Conservation (phyloP, 2,888 invertebrate genomes). For the Zonitis immaculata region DNA sequence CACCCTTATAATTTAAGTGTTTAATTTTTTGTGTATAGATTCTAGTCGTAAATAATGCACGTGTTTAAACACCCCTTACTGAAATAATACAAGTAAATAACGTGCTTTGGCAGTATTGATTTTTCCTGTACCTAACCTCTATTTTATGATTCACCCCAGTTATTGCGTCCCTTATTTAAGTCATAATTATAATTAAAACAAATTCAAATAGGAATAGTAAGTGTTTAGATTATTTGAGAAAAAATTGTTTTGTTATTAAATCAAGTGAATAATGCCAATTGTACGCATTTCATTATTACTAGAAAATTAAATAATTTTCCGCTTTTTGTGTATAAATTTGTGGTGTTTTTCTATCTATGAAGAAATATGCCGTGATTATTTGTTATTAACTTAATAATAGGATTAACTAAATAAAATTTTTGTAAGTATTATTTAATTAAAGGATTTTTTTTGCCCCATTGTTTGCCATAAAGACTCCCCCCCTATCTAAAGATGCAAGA, state of each 20-base stretch:
- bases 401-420: neutral
- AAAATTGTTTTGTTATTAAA: neutral
- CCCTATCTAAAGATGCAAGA: no score
- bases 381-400: neutral
- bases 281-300: neutral
- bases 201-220: no score
- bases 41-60: slow-evolving; percentile 5
- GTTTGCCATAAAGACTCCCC: no score
- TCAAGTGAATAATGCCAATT: neutral
- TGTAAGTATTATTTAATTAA: no score
- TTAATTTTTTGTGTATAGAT: neutral
- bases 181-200: no score
- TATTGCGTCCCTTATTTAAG: neutral
- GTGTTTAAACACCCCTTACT: slow-evolving; percentile 12
- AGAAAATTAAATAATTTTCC: neutral
- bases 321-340: neutral
- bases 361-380: neutral
- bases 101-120: slow-evolving; percentile 30
- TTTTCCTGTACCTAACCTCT: slow-evolving; percentile 34
- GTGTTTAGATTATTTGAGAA: no score
- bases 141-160: slow-evolving; percentile 17
- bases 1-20: neutral
- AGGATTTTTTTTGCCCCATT: no score
- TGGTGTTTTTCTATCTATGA: neutral
- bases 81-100: slow-evolving; percentile 1